Conservation (phyloP, 2,797 vertebrate species). For the Phrynocephalus vlangalii region DNA sequence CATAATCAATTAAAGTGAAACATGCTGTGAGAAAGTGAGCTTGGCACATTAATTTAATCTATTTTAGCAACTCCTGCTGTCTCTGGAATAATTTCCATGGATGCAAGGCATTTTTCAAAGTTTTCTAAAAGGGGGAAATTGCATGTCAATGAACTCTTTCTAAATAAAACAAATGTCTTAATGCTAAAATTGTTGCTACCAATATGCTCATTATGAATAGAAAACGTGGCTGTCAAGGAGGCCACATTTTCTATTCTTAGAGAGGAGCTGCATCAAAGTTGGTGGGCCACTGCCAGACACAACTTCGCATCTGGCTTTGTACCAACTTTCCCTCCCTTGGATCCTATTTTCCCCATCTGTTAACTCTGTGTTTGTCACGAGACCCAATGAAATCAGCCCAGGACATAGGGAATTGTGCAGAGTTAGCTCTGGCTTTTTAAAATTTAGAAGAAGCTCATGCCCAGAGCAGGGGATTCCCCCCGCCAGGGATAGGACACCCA, state of each 20-base stretch:
- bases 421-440: background rate
- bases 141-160: conserved; percentile 44
- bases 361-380: background rate
- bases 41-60: conserved; percentile 79
- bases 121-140: conserved; percentile 64
- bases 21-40: conserved; percentile 75
- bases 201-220: background rate
- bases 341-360: background rate
- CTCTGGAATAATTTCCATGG: conserved; percentile 77
- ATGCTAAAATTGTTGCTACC: background rate
- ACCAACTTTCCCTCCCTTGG: background rate
- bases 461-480: too few species aligned
- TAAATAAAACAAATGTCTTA: conserved; percentile 62
- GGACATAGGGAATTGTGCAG: background rate
- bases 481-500: too few species aligned
- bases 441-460: too few species aligned
- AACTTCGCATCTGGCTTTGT: background rate
- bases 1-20: conserved; percentile 80
- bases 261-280: background rate
- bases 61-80: conserved; percentile 79
- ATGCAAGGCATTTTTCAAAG: conserved; percentile 76
- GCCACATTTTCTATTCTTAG: too few species aligned
- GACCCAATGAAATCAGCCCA: too few species aligned
- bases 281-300: background rate
- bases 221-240: background rate